Base-by-base conservation (phyloP, 2,797 vertebrate species). In the Parauchenoglanis ngamensis region DNA sequence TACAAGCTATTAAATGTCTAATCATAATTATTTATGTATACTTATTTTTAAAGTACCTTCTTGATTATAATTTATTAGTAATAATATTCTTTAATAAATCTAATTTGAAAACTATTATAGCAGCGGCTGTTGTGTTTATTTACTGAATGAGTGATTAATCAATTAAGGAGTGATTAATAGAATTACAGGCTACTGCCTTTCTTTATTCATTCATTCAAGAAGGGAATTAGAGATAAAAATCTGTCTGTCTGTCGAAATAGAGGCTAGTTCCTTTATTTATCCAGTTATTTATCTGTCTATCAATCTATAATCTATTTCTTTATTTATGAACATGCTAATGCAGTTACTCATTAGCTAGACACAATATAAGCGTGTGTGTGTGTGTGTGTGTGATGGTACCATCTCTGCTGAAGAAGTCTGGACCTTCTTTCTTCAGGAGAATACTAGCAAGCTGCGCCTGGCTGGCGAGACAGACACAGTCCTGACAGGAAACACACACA, bases 361-460 rank as follows among this genome's bases (percentile, higher is more conserved):
- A 63, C 23, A 61, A 13, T 17, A 68, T 7, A 68, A 35, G 28
- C 65, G 31, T 21, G 23, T 49, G 25, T 54, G 11, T 49, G 52
- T 35, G 56, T 80, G 44, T 82, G 70, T 44, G 70, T 44, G 35
- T 23, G 25, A 46, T n/a, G 7, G 59, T 85, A 99, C 98, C 98
- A 87, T 99, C 97, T 92, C 93, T 97, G 25, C 94, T 94, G 61
- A 99, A 96, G 88, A 97, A 98, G 92, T 97, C 92, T 0, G 96
- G 95, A 31, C 98, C 98, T 93, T 99, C 98, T 91, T 97, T 97
- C 93, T 96, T 96, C 21, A 98, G 93, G 15, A 99, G 93, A 90
- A 99, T 92, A 78, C 95, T 94, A 0, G 96, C 94, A 70, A 99
- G 96, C 85, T 98, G 96, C 35, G 96, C 96, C 94, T 99, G 97